Base-by-base conservation (phyloP, 2,797 vertebrate genomes). In the Acipenser transmontanus region DNA sequence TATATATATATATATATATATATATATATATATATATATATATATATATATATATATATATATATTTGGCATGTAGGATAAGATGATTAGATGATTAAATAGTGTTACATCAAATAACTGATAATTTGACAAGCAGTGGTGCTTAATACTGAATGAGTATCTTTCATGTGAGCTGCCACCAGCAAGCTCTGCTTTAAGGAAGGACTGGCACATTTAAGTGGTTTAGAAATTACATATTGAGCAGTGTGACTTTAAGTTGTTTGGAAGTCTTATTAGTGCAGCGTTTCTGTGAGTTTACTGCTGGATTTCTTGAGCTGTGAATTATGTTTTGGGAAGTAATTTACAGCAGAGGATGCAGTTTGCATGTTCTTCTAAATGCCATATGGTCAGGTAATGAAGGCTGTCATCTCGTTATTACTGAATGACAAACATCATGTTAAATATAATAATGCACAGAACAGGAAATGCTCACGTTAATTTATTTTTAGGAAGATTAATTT, bases 351-450 rank as follows among this genome's bases (percentile, higher is more conserved):
- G 88, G 76, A 88, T 87, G 70, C 84, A 78, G 80, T 84, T 34
- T 84, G 73, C 80, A 70, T 80, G 76, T 76, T 78, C 64, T 82
- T 82, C 73, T 84, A 85, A 81, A 86, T 82, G 79, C 84, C 87
- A 89, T 91, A 86, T 88, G 86, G 85, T 81, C 78, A 78, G 74
- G 79, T 88, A 91, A 88, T 85, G 86, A 87, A 87, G 79, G 75
- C 83, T 89, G 84, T 89, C 85, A 86, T 86, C 78, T 85, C 78
- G 75, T 86, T 88, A 89, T 89, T 91, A 85, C 80, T 82, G 82
- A 89, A 83, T 85, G 85, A 87, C 85, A 91, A 81, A 83, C 80
- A 84, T 77, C 81, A 84, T 84, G 84, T 89, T 91, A 85, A 85
- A 83, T 73, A 82, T 86, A 87, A 87, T 88, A 87, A 84, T 79